Conservation (phyloP, 2,113 vertebrate genomes). For the Eulacestoma nigropectus region DNA sequence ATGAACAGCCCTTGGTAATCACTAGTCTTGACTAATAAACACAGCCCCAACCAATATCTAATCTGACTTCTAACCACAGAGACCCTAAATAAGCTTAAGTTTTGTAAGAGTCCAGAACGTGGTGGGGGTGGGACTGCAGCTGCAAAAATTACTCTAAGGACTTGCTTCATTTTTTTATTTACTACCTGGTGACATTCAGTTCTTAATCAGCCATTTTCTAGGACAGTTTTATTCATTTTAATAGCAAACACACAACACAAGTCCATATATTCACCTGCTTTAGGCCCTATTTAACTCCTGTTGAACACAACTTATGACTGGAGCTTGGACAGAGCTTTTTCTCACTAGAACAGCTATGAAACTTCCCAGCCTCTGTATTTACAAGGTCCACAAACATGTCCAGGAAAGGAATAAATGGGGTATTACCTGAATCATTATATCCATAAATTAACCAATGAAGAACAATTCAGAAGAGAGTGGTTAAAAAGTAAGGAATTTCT, state of each 20-base stretch:
- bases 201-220: neutral
- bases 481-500: neutral
- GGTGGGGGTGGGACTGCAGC: neutral
- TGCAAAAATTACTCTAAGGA: neutral
- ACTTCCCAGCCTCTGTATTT: neutral
- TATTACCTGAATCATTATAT: neutral
- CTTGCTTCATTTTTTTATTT: neutral
- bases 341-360: neutral
- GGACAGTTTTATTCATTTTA: neutral
- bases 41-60: neutral
- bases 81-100: neutral
- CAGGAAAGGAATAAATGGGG: neutral
- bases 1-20: neutral
- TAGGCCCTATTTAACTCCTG: neutral
- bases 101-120: neutral
- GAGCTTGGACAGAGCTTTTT: neutral
- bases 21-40: conserved; percentile 3
- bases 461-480: neutral
- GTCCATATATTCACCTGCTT: neutral
- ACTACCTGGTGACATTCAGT: neutral
- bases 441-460: neutral
- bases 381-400: neutral
- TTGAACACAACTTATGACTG: neutral
- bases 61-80: neutral
- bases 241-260: neutral